A percentile compares a stretch with the other conserved stretches of the same genome.
These are phyloP conservation scores for Pituophis catenifer DNA, from an alignment of 2,113 vertebrate species.

Conservation along the genomic window DNA sequence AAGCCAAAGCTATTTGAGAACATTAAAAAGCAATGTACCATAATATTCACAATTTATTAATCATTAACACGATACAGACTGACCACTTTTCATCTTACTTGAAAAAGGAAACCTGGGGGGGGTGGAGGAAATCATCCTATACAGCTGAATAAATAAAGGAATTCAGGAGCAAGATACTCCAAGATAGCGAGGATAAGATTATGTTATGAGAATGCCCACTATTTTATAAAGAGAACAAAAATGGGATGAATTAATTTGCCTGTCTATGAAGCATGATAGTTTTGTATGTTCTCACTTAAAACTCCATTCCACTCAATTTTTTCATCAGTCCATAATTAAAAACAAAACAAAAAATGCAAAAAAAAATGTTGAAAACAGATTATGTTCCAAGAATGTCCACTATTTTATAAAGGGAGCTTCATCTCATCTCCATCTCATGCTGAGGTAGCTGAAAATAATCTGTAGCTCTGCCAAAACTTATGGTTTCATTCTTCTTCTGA, in stretches of 20 bases:
- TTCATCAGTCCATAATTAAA: background rate
- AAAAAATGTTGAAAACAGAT: background rate
- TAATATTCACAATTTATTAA: background rate
- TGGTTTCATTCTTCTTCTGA: background rate
- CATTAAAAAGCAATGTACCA: background rate
- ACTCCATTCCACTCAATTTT: background rate
- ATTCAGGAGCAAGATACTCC: background rate
- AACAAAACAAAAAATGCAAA: background rate
- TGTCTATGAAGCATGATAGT: background rate
- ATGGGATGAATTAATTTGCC: background rate
- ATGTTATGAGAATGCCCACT: background rate
- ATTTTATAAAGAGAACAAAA: background rate
- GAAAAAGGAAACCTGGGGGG: background rate
- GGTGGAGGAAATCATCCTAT: background rate
- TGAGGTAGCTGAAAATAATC: background rate
- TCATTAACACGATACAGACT: background rate
- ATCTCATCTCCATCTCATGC: background rate
- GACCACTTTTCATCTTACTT: background rate
- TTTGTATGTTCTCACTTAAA: background rate
- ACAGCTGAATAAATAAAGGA: background rate
- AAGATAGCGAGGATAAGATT: background rate
- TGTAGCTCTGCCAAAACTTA: background rate
- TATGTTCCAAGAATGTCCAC: background rate
- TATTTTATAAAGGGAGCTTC: background rate
- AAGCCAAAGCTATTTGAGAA: background rate